These are phyloP conservation scores for Petrocephalus microphthalmus DNA, from an alignment of 2,113 vertebrate species.

Conservation along the genomic window DNA sequence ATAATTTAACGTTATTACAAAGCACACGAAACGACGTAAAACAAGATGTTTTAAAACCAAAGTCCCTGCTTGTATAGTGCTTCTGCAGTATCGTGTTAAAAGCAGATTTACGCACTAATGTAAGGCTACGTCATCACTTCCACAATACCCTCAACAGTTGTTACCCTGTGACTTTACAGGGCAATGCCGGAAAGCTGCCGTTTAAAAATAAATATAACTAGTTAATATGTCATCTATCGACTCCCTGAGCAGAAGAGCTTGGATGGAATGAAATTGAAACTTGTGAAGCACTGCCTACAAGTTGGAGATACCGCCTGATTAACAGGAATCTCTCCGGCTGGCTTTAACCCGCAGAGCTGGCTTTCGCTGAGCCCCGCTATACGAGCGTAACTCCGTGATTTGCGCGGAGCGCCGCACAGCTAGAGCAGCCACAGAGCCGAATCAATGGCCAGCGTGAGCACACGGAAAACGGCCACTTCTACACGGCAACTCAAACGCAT, in stretches of 20 bases:
- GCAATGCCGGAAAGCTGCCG: no score
- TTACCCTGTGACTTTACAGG: not conserved
- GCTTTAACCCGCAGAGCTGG: not conserved
- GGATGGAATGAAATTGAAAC: not conserved
- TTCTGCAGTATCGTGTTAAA: not conserved
- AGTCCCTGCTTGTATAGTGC: not conserved
- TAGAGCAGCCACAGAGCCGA: not conserved
- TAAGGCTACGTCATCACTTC: not conserved
- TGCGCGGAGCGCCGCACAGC: not conserved
- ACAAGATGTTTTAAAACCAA: not conserved
- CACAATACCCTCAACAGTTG: not conserved
- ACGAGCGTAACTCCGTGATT: not conserved
- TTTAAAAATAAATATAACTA: not conserved
- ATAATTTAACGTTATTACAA: not conserved
- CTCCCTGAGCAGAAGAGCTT: not conserved
- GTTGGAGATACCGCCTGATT: not conserved
- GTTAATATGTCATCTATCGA: not conserved
- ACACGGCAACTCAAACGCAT: not conserved
- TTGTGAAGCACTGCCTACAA: no score
- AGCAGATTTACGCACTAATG: not conserved
- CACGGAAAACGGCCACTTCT: not conserved
- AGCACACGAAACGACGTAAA: not conserved
- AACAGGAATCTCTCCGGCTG: not conserved
- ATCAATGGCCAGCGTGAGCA: not conserved
- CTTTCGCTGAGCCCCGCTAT: not conserved